Evolutionary conservation across 2,797 vertebrate species (phyloP).

Genomic region (Bovichtus variegatus): DNA sequence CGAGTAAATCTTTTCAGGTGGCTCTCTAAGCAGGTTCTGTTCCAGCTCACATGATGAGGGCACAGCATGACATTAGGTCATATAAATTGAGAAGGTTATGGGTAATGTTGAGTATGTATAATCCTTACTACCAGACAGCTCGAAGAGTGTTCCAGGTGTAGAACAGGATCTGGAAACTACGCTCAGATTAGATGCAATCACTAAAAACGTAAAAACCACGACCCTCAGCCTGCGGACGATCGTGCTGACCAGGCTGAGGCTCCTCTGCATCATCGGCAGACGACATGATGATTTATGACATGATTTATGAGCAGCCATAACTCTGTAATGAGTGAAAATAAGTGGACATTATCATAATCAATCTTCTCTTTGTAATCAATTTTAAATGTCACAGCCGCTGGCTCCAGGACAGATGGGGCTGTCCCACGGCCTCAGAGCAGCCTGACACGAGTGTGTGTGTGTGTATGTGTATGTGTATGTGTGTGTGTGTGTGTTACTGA

Average conservation of each 20-base stretch:
- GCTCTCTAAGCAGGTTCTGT: no score
- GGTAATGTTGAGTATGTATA: no score
- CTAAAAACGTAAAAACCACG: not conserved
- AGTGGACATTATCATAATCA: conserved; percentile 55
- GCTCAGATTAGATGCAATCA: not conserved
- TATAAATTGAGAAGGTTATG: no score
- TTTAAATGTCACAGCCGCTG: conserved; percentile 53
- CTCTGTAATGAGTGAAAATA: conserved; percentile 20
- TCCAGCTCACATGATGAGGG: no score
- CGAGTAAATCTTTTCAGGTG: no score
- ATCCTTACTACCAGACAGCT: not conserved
- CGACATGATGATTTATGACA: no score
- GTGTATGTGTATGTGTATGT: conserved; percentile 14
- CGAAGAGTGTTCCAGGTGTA: not conserved
- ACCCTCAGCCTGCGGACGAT: not conserved
- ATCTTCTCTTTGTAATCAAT: conserved; percentile 56
- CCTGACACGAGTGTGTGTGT: not conserved
- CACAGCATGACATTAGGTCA: no score
- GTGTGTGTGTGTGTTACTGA: not conserved
- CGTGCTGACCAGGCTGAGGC: not conserved
- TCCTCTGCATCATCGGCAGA: not conserved
- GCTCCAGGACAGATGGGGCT: conserved; percentile 38
- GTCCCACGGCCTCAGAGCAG: conserved; percentile 23
- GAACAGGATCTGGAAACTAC: not conserved
- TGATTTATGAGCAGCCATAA: conserved; percentile 50